Evolutionary conservation across 2,797 vertebrate species (phyloP).

Genomic region (Lacerta viridis): DNA sequence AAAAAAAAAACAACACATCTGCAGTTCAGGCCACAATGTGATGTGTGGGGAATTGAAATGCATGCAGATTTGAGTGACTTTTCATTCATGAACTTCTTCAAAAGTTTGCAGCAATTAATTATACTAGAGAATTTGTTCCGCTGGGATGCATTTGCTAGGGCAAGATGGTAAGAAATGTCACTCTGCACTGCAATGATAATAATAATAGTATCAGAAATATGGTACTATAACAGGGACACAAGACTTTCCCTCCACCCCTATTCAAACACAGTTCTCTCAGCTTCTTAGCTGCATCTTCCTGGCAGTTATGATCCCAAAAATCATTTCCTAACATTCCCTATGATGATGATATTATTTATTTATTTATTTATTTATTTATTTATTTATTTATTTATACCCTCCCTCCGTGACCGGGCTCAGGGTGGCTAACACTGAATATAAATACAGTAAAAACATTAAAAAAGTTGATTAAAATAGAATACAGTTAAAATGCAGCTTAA

Average conservation of each 20-base stretch:
- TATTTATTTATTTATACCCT: not conserved
- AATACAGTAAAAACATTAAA: no score
- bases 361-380: no score
- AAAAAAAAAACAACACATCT: not conserved
- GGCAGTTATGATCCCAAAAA: not conserved
- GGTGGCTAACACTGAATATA: no score
- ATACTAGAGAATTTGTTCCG: conserved; percentile 32
- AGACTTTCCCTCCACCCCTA: no score
- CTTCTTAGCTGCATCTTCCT: not conserved
- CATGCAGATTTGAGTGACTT: conserved; percentile 13
- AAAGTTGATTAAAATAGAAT: no score
- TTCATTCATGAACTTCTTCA: conserved; percentile 39
- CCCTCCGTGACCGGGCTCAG: no score
- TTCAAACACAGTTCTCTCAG: not conserved
- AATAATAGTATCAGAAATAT: not conserved
- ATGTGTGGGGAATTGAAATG: conserved; percentile 43
- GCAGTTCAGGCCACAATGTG: conserved; percentile 16
- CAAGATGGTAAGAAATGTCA: conserved; percentile 6
- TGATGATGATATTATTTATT: no score
- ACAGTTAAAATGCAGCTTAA: no score
- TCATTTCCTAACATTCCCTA: not conserved
- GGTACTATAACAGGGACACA: no score
- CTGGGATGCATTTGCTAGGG: conserved; percentile 29
- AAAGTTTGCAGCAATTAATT: conserved; percentile 56
- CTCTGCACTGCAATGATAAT: not conserved